Percentiles rank a stretch among this genome's conserved stretches.
These are phyloP conservation scores for Andrena praecox DNA, from an alignment of 2,888 invertebrate species.

Conservation along the genomic window DNA sequence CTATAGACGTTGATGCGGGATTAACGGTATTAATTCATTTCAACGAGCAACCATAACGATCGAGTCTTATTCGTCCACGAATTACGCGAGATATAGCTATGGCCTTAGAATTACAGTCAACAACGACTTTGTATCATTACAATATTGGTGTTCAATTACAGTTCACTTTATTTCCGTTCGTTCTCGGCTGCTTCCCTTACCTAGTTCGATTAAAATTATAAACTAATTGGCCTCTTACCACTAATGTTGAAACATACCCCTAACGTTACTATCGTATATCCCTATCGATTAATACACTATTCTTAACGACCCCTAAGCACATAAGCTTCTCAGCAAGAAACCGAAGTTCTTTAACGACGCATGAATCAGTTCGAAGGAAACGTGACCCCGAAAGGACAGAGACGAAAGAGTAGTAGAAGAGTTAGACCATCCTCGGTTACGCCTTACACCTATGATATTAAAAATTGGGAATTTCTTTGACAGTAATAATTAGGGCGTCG, in stretches of 20 bases:
- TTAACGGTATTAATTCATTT: constrained; percentile 41
- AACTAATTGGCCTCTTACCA: constrained; percentile 30
- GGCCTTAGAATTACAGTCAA: constrained; percentile 37
- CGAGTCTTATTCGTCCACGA: constrained; percentile 17
- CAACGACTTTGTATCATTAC: constrained; percentile 77
- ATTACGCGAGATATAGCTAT: constrained; percentile 33
- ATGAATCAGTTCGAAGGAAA: not conserved
- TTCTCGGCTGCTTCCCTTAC: constrained; percentile 10
- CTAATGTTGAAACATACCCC: constrained; percentile 17
- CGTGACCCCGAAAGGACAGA: not conserved
- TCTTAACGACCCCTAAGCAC: not conserved
- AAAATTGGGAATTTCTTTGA: no score
- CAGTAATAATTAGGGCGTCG: no score
- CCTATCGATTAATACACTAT: constrained; percentile 1
- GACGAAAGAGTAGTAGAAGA: no score
- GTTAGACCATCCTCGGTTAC: no score
- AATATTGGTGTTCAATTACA: constrained; percentile 84
- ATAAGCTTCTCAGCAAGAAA: not conserved
- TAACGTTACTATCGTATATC: constrained; percentile 19
- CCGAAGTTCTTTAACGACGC: constrained; percentile 1
- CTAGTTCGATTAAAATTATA: constrained; percentile 4
- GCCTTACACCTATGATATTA: no score
- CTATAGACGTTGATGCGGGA: constrained; percentile 18
- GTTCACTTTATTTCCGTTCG: constrained; percentile 73
- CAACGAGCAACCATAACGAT: constrained; percentile 22